Evolutionary conservation across 1,140 invertebrate genomes (phyloP), one percentile per base, ranked within the genome.

Genomic region (Drosophila athabasca): DNA sequence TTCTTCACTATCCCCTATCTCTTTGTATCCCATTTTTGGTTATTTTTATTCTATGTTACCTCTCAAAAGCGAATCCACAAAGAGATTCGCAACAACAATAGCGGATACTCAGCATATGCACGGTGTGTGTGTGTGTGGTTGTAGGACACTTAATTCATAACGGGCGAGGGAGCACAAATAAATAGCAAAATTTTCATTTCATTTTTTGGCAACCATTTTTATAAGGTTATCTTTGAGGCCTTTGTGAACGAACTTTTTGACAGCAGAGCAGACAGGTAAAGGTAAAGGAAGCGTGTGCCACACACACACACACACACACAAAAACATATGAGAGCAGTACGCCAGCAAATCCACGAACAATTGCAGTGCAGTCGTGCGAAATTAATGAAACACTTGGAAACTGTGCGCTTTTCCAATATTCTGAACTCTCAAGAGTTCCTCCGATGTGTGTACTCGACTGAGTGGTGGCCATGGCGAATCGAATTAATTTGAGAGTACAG

Each of bases 341-440:
- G 1, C n/a, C 31, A 31, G 13, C 29, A 46, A 19, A 17, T 24
- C 39, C 52, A 51, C 49, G 53, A 49, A 61, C 69, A 61, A 41
- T 55, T 31, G 61, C 44, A 55, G 50, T 13, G 66, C 72, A 85
- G 45, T 80, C 72, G 71, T 66, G 67, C 77, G 81, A 62, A 80
- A 51, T 48, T 75, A 85, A 81, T 85, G 46, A 76, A 55, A 45
- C 57, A 69, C 84, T 79, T 85, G 43, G 76, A 74, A 65, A 51
- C 41, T 83, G 76, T 79, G 61, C 72, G 76, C 74, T 77, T 88
- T 88, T 88, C 60, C 83, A 79, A 83, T 74, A 69, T 76, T 48
- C 29, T 78, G 76, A 57, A 71, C 68, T 67, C 49, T 68, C 31
- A 59, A 83, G 79, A 44, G 6, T 19, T 26, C 26, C 29, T 26